Conservation (phyloP, 2,888 invertebrate species). For the Xylota segnis region DNA sequence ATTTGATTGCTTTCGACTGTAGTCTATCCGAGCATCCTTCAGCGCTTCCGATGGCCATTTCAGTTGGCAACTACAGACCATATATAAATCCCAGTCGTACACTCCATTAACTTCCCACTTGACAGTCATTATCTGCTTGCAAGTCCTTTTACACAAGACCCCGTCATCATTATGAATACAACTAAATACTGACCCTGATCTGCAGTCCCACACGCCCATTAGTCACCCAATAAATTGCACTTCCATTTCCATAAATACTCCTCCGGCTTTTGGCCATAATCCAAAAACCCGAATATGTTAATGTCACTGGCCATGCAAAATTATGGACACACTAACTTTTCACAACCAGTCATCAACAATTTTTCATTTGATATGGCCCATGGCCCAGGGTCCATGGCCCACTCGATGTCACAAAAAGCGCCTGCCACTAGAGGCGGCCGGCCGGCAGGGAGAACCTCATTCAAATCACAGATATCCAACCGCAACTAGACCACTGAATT, state of each 20-base stretch:
- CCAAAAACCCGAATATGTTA: slow-evolving; percentile 60
- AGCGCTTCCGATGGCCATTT: not conserved
- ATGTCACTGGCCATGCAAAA: slow-evolving; percentile 59
- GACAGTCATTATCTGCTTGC: slow-evolving; percentile 4
- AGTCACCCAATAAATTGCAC: slow-evolving; percentile 14
- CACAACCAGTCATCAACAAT: slow-evolving; percentile 56
- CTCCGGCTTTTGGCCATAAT: slow-evolving; percentile 45
- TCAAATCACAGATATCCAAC: slow-evolving; percentile 43
- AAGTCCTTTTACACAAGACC: not conserved
- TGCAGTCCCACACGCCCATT: slow-evolving; percentile 12
- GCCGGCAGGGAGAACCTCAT: slow-evolving; percentile 11
- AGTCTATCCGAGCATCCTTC: too few relatives aligned
- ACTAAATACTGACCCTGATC: not conserved
- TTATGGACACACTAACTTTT: slow-evolving; percentile 63
- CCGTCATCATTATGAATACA: not conserved
- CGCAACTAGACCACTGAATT: slow-evolving; percentile 39
- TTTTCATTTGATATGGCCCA: slow-evolving; percentile 37
- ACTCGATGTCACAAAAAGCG: slow-evolving; percentile 52
- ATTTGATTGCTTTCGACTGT: not conserved
- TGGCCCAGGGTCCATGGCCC: too few relatives aligned
- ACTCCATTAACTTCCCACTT: slow-evolving; percentile 20
- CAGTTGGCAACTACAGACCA: not conserved
- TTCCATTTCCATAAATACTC: not conserved
- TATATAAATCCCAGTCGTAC: slow-evolving; percentile 20
- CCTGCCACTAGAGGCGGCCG: slow-evolving; percentile 34